Percentiles rank a stretch among this genome's conserved stretches.
These are phyloP conservation scores for Acanthoscelides obtectus DNA, from an alignment of 2,888 invertebrate genomes.

Conservation along the genomic window DNA sequence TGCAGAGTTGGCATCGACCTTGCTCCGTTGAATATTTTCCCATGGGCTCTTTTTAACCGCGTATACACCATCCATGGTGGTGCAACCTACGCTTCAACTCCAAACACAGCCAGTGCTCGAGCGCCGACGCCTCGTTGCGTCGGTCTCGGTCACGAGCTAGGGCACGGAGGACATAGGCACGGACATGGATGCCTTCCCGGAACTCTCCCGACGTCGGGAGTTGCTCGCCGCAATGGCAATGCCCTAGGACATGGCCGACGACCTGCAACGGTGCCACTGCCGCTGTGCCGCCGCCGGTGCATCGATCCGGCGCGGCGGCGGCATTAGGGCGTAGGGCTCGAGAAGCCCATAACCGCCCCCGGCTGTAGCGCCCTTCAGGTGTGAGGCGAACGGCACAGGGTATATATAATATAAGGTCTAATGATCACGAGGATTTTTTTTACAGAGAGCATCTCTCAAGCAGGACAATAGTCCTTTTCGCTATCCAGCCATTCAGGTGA, in stretches of 20 bases:
- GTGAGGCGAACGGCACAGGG: slow-evolving; percentile 23
- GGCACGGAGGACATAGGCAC: neutral
- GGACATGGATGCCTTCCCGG: neutral
- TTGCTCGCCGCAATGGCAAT: slow-evolving; percentile 27
- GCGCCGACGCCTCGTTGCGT: neutral
- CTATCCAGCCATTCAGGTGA: no score
- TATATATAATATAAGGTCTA: no score
- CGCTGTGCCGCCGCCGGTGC: slow-evolving; percentile 48
- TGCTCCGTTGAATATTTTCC: no score
- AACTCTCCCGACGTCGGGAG: neutral
- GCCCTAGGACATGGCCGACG: slow-evolving; percentile 42
- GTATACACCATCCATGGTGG: no score
- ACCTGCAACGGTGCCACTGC: slow-evolving; percentile 44
- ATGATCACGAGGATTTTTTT: no score
- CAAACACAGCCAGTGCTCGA: no score
- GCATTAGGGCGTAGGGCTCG: no score
- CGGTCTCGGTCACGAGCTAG: neutral
- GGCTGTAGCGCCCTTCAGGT: slow-evolving; percentile 56
- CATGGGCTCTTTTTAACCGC: no score
- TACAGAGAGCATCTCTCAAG: no score
- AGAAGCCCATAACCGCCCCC: slow-evolving; percentile 50
- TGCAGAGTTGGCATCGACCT: no score
- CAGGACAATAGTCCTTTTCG: no score
- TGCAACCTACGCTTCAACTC: no score
- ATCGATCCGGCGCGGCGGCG: slow-evolving; percentile 44